Conservation (phyloP, 2,888 invertebrate genomes). For the Pachydiplax longipennis region DNA sequence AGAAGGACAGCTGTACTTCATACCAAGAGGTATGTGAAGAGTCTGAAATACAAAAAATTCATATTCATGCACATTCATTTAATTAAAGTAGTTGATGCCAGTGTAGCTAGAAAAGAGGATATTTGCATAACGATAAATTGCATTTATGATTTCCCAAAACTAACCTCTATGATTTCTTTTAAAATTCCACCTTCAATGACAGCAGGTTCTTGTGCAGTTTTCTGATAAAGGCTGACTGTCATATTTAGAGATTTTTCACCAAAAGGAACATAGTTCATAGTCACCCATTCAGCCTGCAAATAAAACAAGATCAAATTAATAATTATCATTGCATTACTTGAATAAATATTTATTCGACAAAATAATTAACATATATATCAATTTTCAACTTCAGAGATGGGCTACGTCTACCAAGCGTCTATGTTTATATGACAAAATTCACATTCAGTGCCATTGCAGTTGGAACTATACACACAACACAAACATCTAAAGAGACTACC, state of each 20-base stretch:
- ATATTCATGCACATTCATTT: not conserved
- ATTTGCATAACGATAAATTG: too few relatives aligned
- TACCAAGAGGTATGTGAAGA: constrained; percentile 74
- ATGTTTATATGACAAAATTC: too few relatives aligned
- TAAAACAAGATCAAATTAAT: constrained; percentile 7
- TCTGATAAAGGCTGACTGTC: constrained; percentile 77
- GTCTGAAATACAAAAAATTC: constrained; percentile 62
- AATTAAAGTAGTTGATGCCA: too few relatives aligned
- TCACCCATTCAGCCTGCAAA: constrained; percentile 73
- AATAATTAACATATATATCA: not conserved
- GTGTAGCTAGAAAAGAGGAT: too few relatives aligned
- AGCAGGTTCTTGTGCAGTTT: constrained; percentile 73
- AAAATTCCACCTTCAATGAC: constrained; percentile 77
- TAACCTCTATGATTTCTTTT: constrained; percentile 71
- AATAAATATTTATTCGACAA: not conserved
- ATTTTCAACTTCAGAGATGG: too few relatives aligned
- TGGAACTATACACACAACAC: too few relatives aligned
- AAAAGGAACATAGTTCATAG: constrained; percentile 85
- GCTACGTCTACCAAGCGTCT: too few relatives aligned
- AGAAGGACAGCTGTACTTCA: constrained; percentile 83
- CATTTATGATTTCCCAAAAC: constrained; percentile 48
- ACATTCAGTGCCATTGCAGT: too few relatives aligned
- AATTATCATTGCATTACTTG: too few relatives aligned
- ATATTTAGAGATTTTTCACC: constrained; percentile 80
- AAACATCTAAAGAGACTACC: too few relatives aligned